These are phyloP conservation scores for Egretta garzetta DNA, from an alignment of 2,113 vertebrate genomes.

Conservation along the genomic window DNA sequence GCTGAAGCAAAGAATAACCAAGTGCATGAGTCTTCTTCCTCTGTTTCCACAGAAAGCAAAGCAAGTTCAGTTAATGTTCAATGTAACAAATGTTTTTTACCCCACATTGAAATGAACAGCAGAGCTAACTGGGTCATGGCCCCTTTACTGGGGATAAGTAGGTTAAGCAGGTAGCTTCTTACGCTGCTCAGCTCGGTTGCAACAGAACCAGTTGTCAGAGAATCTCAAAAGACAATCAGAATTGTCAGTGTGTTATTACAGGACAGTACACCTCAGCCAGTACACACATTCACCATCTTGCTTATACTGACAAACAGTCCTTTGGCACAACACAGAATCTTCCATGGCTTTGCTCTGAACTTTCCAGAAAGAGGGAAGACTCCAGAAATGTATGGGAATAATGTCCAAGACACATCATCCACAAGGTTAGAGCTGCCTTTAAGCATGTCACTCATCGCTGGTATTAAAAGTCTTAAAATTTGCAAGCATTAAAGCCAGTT, in stretches of 20 bases:
- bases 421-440: background rate
- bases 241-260: background rate
- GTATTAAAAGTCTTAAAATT: background rate
- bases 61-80: background rate
- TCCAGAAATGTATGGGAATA: background rate
- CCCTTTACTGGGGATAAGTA: background rate
- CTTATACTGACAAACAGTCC: background rate
- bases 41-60: background rate
- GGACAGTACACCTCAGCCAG: background rate
- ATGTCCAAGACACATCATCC: background rate
- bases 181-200: background rate
- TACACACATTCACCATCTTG: background rate
- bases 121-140: background rate
- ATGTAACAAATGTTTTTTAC: background rate
- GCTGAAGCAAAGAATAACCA: background rate
- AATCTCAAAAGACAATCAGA: background rate
- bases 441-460: background rate
- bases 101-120: background rate
- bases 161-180: background rate
- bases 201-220: background rate
- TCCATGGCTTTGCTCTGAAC: background rate
- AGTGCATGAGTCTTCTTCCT: background rate
- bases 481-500: background rate
- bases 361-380: background rate
- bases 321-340: background rate